Evolutionary conservation across 2,888 invertebrate genomes (phyloP).

Genomic region (Heteromurus nitidus): DNA sequence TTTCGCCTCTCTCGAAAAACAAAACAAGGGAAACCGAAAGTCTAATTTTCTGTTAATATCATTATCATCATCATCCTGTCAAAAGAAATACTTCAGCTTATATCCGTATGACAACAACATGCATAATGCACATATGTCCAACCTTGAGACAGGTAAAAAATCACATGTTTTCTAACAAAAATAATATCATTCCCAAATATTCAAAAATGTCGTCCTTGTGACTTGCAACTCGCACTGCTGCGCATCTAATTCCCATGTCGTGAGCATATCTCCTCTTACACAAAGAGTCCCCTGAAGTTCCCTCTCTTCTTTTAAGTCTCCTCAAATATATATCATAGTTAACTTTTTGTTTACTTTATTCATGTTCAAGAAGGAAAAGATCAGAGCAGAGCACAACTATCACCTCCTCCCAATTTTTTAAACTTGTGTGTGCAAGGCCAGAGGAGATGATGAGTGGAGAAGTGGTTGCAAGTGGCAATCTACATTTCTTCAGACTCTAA

Average conservation of each 20-base stretch:
- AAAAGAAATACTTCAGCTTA: neutral
- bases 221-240: neutral
- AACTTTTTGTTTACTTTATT: too few relatives aligned
- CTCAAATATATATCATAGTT: too few relatives aligned
- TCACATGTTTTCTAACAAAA: conserved; percentile 5
- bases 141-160: neutral
- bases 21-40: conserved; percentile 41
- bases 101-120: neutral
- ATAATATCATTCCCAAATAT: neutral
- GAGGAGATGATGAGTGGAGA: too few relatives aligned
- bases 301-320: too few relatives aligned
- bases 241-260: neutral
- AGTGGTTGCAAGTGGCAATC: too few relatives aligned
- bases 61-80: neutral
- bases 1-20: too few relatives aligned
- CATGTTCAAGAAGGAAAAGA: too few relatives aligned
- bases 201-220: conserved; percentile 7
- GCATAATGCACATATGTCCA: neutral
- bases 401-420: too few relatives aligned
- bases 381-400: too few relatives aligned
- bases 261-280: neutral
- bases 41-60: conserved; percentile 37
- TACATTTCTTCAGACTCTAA: too few relatives aligned
- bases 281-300: too few relatives aligned
- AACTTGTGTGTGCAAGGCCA: too few relatives aligned